Evolutionary conservation across 2,113 vertebrate species (phyloP).

Genomic region (Varanus salvator): DNA sequence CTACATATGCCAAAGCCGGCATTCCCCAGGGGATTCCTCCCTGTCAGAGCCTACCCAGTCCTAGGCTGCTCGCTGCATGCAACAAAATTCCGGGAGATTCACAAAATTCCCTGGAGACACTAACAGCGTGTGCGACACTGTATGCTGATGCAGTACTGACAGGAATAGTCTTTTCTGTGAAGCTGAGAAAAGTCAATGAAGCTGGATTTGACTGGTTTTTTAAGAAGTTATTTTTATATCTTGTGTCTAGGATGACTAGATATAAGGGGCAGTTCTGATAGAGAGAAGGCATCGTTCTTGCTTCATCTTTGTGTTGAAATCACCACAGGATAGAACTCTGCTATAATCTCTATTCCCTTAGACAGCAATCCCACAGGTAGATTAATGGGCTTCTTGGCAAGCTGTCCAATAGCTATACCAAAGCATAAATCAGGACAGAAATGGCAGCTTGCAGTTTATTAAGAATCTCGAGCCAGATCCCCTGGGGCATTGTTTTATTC

Average conservation of each 20-base stretch:
- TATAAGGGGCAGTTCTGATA: not conserved
- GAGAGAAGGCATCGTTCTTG: not conserved
- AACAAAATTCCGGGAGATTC: not conserved
- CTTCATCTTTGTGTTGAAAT: not conserved
- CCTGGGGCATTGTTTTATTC: not conserved
- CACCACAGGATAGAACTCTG: not conserved
- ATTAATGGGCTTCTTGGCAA: conserved; percentile 3
- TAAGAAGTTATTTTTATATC: not conserved
- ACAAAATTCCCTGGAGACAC: not conserved
- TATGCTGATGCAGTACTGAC: too few relatives aligned
- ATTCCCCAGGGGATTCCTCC: too few relatives aligned
- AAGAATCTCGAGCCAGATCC: not conserved
- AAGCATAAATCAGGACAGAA: not conserved
- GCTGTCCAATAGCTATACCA: not conserved
- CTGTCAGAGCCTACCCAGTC: not conserved
- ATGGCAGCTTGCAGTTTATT: not conserved
- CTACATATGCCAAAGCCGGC: not conserved
- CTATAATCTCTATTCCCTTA: not conserved
- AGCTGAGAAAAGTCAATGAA: too few relatives aligned
- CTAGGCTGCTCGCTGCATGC: not conserved
- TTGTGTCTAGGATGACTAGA: not conserved
- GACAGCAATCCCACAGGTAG: not conserved
- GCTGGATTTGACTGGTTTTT: not conserved
- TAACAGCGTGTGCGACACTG: not conserved
- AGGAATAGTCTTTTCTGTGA: not conserved